phyloP scores from a whole-genome alignment of 2,797 vertebrate genomes.

The Brachyalestes nurse region DNA sequence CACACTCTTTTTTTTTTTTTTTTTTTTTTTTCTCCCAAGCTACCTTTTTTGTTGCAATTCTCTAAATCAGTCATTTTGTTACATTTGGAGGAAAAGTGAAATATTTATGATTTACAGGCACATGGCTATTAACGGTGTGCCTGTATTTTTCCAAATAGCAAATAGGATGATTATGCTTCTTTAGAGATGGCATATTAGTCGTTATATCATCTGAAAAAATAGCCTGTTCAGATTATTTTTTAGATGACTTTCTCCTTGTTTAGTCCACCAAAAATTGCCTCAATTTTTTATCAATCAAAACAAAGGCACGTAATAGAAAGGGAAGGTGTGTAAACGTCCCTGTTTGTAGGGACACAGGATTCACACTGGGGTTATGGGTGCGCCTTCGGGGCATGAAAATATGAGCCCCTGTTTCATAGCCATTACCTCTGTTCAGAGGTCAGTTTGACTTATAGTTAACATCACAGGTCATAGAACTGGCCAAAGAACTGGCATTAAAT shows the following conservation, averaged over 20 bases:
- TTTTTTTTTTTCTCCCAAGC: neutral
- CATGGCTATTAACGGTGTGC: conserved; percentile 69
- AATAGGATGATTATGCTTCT: conserved; percentile 76
- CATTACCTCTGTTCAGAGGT: conserved; percentile 15
- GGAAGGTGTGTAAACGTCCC: conserved; percentile 62
- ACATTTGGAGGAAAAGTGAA: conserved; percentile 61
- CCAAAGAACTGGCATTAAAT: neutral
- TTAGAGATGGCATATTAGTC: conserved; percentile 77
- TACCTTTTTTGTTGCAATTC: conserved; percentile 46
- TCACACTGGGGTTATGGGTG: conserved; percentile 50
- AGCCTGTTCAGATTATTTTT: conserved; percentile 66
- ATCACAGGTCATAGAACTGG: neutral
- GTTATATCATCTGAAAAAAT: conserved; percentile 71
- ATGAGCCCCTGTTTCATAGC: conserved; percentile 2
- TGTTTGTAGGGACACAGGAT: conserved; percentile 67
- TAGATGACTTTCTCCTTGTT: conserved; percentile 68
- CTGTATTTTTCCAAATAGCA: conserved; percentile 64
- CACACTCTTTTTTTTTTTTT: conserved; percentile 37
- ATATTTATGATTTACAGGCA: conserved; percentile 67
- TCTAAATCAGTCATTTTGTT: conserved; percentile 52
- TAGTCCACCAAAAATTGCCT: conserved; percentile 78
- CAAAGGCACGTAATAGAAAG: conserved; percentile 76
- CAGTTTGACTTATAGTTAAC: neutral
- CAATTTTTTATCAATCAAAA: conserved; percentile 84
- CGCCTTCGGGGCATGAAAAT: conserved; percentile 52